phyloP scores from a whole-genome alignment of 2,888 invertebrate genomes.

The Hoplodrina blanda region DNA sequence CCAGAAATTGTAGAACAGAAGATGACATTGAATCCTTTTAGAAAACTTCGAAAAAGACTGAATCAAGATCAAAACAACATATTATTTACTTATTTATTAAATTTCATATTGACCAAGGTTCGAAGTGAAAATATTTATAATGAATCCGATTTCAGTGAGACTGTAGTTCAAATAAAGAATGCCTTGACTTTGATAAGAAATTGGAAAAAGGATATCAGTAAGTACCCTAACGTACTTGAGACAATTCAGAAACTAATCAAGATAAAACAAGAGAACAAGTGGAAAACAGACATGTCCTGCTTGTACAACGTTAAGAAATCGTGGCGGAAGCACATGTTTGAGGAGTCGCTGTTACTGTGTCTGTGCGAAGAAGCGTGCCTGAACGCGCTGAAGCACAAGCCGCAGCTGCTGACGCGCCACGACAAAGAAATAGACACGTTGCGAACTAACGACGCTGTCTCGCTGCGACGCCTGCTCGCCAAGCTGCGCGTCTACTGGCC shows the following conservation, averaged over 20 bases:
- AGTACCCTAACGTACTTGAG: slow-evolving; percentile 67
- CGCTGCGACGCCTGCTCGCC: slow-evolving; percentile 67
- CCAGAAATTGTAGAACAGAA: slow-evolving; percentile 79
- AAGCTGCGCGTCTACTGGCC: slow-evolving; percentile 81
- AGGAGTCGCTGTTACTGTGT: slow-evolving; percentile 74
- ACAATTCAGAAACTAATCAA: slow-evolving; percentile 71
- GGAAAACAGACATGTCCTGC: slow-evolving; percentile 62
- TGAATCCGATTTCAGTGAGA: slow-evolving; percentile 66
- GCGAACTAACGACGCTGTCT: slow-evolving; percentile 67
- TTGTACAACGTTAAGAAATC: slow-evolving; percentile 76
- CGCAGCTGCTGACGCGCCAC: slow-evolving; percentile 71
- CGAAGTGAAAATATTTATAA: slow-evolving; percentile 57
- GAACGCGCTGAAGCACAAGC: slow-evolving; percentile 81
- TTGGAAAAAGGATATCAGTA: slow-evolving; percentile 75
- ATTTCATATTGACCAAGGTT: slow-evolving; percentile 62
- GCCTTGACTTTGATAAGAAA: slow-evolving; percentile 69
- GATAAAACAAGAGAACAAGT: slow-evolving; percentile 68
- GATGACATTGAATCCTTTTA: slow-evolving; percentile 73
- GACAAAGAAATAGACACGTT: slow-evolving; percentile 67
- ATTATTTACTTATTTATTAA: slow-evolving; percentile 75
- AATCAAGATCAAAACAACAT: slow-evolving; percentile 70
- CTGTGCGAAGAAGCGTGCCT: slow-evolving; percentile 72
- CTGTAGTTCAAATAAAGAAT: slow-evolving; percentile 58
- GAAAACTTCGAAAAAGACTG: slow-evolving; percentile 65
- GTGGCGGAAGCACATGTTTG: slow-evolving; percentile 78